Evolutionary conservation across 2,113 vertebrate species (phyloP).

Genomic region (Caranx ignobilis): DNA sequence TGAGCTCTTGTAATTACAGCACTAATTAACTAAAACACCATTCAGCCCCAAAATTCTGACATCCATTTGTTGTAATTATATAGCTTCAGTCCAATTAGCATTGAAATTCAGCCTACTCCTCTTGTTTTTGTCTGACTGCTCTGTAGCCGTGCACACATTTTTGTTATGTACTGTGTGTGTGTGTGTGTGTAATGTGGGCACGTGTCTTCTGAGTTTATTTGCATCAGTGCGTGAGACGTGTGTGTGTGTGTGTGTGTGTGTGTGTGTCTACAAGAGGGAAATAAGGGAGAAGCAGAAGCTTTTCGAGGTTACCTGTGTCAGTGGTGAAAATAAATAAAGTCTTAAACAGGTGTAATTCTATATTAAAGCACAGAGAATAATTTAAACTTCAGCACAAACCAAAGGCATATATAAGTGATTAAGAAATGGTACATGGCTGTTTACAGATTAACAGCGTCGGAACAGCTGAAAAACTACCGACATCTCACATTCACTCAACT

Average conservation of each 20-base stretch:
- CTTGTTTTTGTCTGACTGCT: conserved; percentile 80
- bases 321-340: conserved; percentile 38
- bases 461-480: too few relatives aligned
- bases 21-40: conserved; percentile 91
- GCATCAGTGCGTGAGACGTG: neutral
- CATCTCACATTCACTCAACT: neutral
- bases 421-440: too few relatives aligned
- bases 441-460: too few relatives aligned
- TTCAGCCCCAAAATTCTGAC: conserved; percentile 90
- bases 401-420: neutral
- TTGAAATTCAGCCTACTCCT: conserved; percentile 83
- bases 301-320: conserved; percentile 30
- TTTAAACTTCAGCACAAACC: conserved; percentile 32
- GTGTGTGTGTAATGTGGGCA: conserved; percentile 12
- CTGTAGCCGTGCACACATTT: conserved; percentile 28
- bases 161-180: conserved; percentile 31
- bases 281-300: conserved; percentile 25
- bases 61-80: conserved; percentile 91
- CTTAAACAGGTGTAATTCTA: conserved; percentile 19
- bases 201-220: neutral
- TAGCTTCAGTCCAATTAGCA: conserved; percentile 87
- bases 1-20: conserved; percentile 90
- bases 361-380: conserved; percentile 3
- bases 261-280: conserved; percentile 19
- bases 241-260: conserved; percentile 13